Conservation (phyloP, 1,140 invertebrate species). For the Tigriopus japonicus region DNA sequence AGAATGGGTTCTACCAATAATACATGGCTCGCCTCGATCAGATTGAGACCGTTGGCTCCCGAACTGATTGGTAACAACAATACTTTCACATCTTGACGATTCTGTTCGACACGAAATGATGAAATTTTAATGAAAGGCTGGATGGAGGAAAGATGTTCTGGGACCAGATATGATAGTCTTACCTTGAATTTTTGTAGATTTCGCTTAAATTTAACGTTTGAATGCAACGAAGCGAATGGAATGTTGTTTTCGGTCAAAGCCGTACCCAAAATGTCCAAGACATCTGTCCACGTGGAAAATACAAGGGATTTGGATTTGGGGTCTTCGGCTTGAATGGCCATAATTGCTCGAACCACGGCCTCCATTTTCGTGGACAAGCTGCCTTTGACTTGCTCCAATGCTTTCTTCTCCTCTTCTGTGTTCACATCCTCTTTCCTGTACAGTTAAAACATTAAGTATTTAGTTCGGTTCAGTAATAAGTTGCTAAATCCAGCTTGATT, state of each 20-base stretch:
- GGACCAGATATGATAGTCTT: too few species aligned
- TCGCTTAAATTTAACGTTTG: slow-evolving; percentile 28
- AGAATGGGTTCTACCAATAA: slow-evolving; percentile 53
- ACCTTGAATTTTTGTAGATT: slow-evolving; percentile 37
- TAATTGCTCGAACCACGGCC: slow-evolving; percentile 38
- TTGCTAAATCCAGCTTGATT: too few species aligned
- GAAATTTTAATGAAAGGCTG: neutral
- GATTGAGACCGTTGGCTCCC: slow-evolving; percentile 54
- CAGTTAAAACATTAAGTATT: neutral
- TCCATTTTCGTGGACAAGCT: slow-evolving; percentile 51
- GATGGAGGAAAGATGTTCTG: neutral
- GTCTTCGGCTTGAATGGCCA: slow-evolving; percentile 35
- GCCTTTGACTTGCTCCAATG: slow-evolving; percentile 25
- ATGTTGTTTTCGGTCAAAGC: slow-evolving; percentile 42
- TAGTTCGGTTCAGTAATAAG: too few species aligned
- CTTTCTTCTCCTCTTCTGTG: slow-evolving; percentile 19
- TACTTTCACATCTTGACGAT: slow-evolving; percentile 33
- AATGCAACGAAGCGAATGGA: slow-evolving; percentile 24
- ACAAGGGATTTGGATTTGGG: slow-evolving; percentile 44
- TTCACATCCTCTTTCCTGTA: slow-evolving; percentile 20
- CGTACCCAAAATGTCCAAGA: slow-evolving; percentile 37
- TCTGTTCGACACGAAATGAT: slow-evolving; percentile 21
- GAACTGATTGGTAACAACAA: slow-evolving; percentile 44
- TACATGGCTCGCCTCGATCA: slow-evolving; percentile 58
- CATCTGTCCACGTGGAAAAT: slow-evolving; percentile 48